Base-by-base conservation (phyloP, 2,888 invertebrate genomes). In the Drosophila cognata region DNA sequence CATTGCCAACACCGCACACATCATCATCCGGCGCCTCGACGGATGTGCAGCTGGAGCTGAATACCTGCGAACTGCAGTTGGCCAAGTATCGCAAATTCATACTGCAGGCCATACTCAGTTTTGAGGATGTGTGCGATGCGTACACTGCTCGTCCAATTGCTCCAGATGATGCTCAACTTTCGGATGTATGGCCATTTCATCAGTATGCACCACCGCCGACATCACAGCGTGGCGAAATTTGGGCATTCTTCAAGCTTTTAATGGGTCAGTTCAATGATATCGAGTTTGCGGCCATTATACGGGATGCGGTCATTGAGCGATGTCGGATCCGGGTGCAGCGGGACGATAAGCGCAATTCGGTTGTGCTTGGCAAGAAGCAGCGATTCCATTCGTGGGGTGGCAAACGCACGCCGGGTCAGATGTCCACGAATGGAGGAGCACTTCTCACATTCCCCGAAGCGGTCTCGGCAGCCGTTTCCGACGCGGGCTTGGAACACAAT, bases 321-420 rank as follows among this genome's bases (percentile, higher is more conserved):
- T 93, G 93, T 51, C 91, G 88, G 35, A 67, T 85, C 11, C 92
- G 92, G 61, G 69, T 84, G 33, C 90, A 91, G 62, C 84, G 88
- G 16, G 92, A 92, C 65, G 92, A 92, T 59, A 93, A 93, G 77
- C 89, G 93, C 7, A 91, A 93, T 51, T 87, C 92, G 1, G 88
- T 91, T 63, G 90, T 92, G 6, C 78, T 93, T 36, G 93, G 93
- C 48, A 93, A 93, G 79, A 93, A 93, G 72, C 93, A 93, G 71
- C 87, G 93, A 4, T 93, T 93, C 77, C 93, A 93, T 75, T 93
- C 93, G 1, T 93, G 93, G 93, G 93, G 93, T 53, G 93, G 93
- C 57, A 93, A 93, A 66, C 87, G 93, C 13, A 82, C 92, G 6
- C 65, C 61, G 11, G 71, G 76, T 29, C 77, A 76, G 21, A 31